phyloP scores from a whole-genome alignment of 2,888 invertebrate species.

The Caenorhabditis virilis region DNA sequence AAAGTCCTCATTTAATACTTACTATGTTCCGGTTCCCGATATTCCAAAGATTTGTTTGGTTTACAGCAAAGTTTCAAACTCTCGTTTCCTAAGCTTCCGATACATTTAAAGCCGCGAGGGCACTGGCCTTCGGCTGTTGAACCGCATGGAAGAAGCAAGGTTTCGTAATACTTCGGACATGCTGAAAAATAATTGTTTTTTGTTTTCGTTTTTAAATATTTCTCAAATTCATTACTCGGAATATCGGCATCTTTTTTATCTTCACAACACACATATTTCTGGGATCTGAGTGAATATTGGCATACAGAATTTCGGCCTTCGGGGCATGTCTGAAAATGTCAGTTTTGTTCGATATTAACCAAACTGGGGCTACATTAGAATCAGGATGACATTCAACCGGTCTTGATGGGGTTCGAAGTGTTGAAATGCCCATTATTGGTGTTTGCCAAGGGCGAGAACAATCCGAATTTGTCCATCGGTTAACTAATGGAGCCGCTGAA shows the following conservation, averaged over 20 bases:
- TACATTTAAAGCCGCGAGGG: constrained; percentile 41
- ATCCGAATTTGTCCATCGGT: constrained; percentile 31
- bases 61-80: constrained; percentile 42
- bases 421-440: constrained; percentile 34
- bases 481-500: constrained; percentile 22
- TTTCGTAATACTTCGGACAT: constrained; percentile 49
- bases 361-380: constrained; percentile 6
- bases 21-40: constrained; percentile 48
- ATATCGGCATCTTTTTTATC: constrained; percentile 39
- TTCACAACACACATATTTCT: constrained; percentile 49
- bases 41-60: constrained; percentile 34
- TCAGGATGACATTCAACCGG: constrained; percentile 47
- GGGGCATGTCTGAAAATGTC: constrained; percentile 28
- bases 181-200: constrained; percentile 23
- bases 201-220: too few relatives aligned
- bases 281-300: constrained; percentile 40
- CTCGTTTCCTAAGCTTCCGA: constrained; percentile 33
- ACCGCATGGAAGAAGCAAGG: constrained; percentile 43
- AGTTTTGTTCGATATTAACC: neutral
- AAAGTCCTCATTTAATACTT: too few relatives aligned
- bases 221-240: too few relatives aligned
- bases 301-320: constrained; percentile 39
- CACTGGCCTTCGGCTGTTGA: constrained; percentile 28
- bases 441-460: constrained; percentile 50
- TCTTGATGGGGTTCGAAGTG: constrained; percentile 38